phyloP scores from a whole-genome alignment of 2,797 vertebrate species.

The Myotis pilosus region DNA sequence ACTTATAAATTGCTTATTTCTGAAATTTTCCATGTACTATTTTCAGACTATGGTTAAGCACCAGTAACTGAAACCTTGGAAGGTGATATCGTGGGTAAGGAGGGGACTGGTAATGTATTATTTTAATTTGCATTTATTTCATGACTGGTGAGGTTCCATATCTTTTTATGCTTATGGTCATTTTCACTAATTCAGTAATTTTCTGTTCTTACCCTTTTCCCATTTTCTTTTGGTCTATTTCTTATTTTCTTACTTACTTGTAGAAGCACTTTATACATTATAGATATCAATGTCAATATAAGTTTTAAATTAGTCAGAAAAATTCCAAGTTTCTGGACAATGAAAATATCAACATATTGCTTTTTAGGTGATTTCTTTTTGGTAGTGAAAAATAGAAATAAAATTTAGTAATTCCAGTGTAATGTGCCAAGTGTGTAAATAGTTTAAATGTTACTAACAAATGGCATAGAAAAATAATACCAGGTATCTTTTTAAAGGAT shows the following conservation, averaged over 20 bases:
- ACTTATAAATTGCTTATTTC: background rate
- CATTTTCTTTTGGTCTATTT: background rate
- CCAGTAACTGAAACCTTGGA: background rate
- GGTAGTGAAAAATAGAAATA: background rate
- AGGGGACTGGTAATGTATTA: background rate
- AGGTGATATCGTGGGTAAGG: background rate
- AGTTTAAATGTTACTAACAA: background rate
- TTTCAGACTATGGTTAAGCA: background rate
- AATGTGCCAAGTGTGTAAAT: slow-evolving; percentile 20
- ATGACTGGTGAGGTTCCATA: background rate
- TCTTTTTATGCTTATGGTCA: background rate
- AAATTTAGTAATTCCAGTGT: background rate
- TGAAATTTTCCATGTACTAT: background rate
- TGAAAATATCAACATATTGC: background rate
- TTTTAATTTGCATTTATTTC: slow-evolving; percentile 23
- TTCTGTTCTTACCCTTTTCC: background rate
- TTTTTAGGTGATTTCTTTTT: background rate
- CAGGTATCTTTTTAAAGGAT: background rate
- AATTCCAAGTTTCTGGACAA: background rate
- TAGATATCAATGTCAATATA: background rate
- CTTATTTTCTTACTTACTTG: background rate
- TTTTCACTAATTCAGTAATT: background rate
- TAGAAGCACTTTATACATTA: background rate
- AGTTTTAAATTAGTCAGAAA: slow-evolving; percentile 37
- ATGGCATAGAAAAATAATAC: background rate